These are phyloP conservation scores for Dendrolimus houi DNA, from an alignment of 2,888 invertebrate genomes.

Conservation along the genomic window DNA sequence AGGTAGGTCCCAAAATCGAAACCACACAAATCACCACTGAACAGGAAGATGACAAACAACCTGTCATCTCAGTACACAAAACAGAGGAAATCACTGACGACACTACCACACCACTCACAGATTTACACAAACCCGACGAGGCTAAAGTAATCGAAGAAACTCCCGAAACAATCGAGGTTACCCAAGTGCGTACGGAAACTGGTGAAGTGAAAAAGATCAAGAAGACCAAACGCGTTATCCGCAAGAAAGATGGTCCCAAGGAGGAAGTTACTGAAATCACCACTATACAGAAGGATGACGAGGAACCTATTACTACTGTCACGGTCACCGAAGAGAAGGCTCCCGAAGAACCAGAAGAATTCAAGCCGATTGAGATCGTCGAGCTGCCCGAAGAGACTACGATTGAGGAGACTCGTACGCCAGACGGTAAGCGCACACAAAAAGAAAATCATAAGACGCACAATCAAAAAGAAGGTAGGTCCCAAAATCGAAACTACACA, in stretches of 20 bases:
- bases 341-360: conserved; percentile 1
- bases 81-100: conserved; percentile 26
- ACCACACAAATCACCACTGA: conserved; percentile 18
- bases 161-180: conserved; percentile 5
- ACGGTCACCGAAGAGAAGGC: conserved; percentile 5
- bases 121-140: conserved; percentile 4
- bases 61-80: conserved; percentile 45
- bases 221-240: conserved; percentile 23
- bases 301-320: conserved; percentile 8
- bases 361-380: conserved; percentile 17
- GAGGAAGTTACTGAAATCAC: conserved; percentile 19
- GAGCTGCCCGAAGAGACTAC: conserved; percentile 31
- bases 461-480: conserved; percentile 33
- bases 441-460: conserved; percentile 26
- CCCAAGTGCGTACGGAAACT: conserved; percentile 21
- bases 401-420: conserved; percentile 14
- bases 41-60: conserved; percentile 17
- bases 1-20: conserved; percentile 35
- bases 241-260: conserved; percentile 16
- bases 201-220: conserved; percentile 12
- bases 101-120: conserved; percentile 20
- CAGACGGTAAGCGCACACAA: conserved; percentile 30
- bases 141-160: conserved; percentile 6
- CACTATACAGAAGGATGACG: conserved; percentile 17
- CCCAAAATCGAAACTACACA: conserved; percentile 16